Conservation (phyloP, 1,140 invertebrate species). For the Bombus soroeensis region DNA sequence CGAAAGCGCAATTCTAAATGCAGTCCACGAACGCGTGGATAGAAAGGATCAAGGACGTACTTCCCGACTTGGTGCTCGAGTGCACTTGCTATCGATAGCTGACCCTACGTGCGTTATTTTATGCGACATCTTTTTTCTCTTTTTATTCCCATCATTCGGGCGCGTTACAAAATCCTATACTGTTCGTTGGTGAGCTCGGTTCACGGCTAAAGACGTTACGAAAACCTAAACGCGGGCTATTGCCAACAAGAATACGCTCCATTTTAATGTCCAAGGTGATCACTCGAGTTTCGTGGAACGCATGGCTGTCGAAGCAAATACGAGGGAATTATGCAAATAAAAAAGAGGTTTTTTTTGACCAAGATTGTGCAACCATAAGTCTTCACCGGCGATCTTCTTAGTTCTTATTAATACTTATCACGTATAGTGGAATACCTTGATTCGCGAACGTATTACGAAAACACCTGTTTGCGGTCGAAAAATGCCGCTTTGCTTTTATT, state of each 20-base stretch:
- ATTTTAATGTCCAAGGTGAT: conserved; percentile 5
- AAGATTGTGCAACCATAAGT: neutral
- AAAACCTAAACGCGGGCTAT: neutral
- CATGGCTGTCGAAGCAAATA: neutral
- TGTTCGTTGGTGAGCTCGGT: no score
- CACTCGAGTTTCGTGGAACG: neutral
- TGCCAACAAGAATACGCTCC: neutral
- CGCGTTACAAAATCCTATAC: no score
- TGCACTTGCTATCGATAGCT: conserved; percentile 24
- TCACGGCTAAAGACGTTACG: neutral
- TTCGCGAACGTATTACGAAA: conserved; percentile 16
- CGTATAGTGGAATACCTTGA: conserved; percentile 1
- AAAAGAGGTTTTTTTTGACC: neutral
- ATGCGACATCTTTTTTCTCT: neutral
- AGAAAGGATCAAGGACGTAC: conserved; percentile 65
- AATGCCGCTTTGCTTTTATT: neutral
- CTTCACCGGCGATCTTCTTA: neutral
- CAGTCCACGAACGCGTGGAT: conserved; percentile 30
- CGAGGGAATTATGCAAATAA: conserved; percentile 21
- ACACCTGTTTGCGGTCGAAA: neutral
- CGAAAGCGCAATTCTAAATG: conserved; percentile 32
- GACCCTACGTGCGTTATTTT: conserved; percentile 32
- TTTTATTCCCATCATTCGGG: neutral
- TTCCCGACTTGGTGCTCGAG: neutral
- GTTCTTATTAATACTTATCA: conserved; percentile 20